Evolutionary conservation across 1,140 invertebrate genomes (phyloP), one percentile per base, ranked within the genome.

Genomic region (Drosophila lacertosa): DNA sequence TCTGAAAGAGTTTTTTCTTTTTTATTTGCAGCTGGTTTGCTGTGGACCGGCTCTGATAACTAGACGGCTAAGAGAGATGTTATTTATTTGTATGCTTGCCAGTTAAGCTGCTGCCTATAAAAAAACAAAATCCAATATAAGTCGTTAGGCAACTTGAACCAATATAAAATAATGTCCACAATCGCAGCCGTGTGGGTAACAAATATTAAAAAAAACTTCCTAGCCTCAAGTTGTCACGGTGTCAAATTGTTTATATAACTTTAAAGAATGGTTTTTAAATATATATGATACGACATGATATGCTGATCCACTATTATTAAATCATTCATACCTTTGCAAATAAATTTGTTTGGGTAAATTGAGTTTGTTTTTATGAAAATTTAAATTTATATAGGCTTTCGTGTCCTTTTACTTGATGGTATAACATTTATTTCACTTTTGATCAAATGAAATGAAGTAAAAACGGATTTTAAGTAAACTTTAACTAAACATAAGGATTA

Each of bases 41-140:
- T 65, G 73, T 58, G 65, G 67, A 79, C 67, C 22, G 40, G 32
- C 29, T 32, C 29, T 54, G 60, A 57, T 55, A 60, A 58, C 44
- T 60, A 50, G n/a, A n/a, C 54, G 44, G 39, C 69, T 60, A 68
- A 88, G 42, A 69, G 53, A 86, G 77, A 74, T 75, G 70, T 80
- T 84, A 86, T 84, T 81, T 86, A 77, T 88, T 81, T 86, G 82
- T 71, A 71, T 86, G 82, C 48, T 54, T 60, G 47, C 33, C 51
- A 59, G 74, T 55, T 77, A 81, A 81, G 73, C 77, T 74, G 37
- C 64, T 59, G 72, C 74, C 75, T 74, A 82, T 68, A 77, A 75
- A 70, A 82, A 72, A 88, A 71, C 73, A 70, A 82, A 72, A 88
- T 74, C 73, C 65, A 69, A 88, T 86, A 86, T 70, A 88, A 88